Percentiles rank a stretch among this genome's conserved stretches.
Conservation (phyloP, 2,113 vertebrate species). For the Strigops habroptila region DNA sequence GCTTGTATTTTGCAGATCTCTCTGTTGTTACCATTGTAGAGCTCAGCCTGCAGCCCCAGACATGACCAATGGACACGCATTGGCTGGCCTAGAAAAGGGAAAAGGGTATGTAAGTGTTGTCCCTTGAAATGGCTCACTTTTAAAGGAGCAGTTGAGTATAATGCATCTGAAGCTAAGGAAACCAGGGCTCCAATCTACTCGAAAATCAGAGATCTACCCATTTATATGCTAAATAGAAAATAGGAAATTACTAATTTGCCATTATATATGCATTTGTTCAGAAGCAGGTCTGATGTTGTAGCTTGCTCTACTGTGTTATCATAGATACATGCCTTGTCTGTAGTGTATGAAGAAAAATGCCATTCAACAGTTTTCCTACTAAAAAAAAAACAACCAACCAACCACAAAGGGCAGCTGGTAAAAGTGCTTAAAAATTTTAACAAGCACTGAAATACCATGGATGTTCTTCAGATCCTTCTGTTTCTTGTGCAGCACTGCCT, state of each 20-base stretch:
- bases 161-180: not conserved
- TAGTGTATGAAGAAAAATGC: not conserved
- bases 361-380: not conserved
- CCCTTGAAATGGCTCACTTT: not conserved
- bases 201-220: not conserved
- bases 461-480: not conserved
- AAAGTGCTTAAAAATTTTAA: not conserved
- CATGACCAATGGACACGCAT: accelerated
- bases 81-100: not conserved
- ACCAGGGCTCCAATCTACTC: not conserved
- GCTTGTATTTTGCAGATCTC: not conserved
- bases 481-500: not conserved
- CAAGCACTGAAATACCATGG: not conserved
- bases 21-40: not conserved
- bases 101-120: not conserved
- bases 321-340: not conserved
- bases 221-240: not conserved
- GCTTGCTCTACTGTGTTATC: not conserved
- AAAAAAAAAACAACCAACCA: not conserved
- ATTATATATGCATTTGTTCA: not conserved
- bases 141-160: not conserved
- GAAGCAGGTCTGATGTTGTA: not conserved
- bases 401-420: not conserved
- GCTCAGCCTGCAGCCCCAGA: not conserved
- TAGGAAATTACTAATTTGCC: not conserved